These are phyloP conservation scores for Spilosoma lubricipeda DNA, from an alignment of 2,888 invertebrate genomes.

Conservation along the genomic window DNA sequence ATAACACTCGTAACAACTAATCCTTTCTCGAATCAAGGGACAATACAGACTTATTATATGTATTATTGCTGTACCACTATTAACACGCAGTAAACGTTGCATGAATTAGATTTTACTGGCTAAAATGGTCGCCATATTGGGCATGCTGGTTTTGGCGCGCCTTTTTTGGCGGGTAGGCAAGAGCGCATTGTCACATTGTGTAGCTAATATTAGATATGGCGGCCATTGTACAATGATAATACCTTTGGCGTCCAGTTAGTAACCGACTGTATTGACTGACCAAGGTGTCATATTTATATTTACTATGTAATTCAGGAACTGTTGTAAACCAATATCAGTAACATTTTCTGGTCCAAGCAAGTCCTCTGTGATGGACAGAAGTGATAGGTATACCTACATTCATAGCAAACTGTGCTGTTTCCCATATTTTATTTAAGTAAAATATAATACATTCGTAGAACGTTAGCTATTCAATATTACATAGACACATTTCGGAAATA, in stretches of 20 bases:
- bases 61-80: conserved; percentile 40
- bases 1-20: too few relatives aligned
- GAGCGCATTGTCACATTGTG: conserved; percentile 64
- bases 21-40: conserved; percentile 30
- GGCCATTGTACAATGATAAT: conserved; percentile 47
- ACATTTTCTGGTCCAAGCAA: too few relatives aligned
- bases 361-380: too few relatives aligned
- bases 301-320: too few relatives aligned
- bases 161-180: conserved; percentile 39
- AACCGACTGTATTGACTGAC: conserved; percentile 31
- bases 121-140: conserved; percentile 51
- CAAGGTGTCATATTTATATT: conserved; percentile 16
- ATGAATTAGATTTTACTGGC: conserved; percentile 55
- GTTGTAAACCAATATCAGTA: too few relatives aligned
- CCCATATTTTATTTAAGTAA: not conserved
- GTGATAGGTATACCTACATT: not conserved
- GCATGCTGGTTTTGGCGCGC: conserved; percentile 47
- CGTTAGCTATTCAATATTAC: not conserved
- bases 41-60: conserved; percentile 42
- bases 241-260: conserved; percentile 41
- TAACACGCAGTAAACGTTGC: conserved; percentile 50
- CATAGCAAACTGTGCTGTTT: not conserved
- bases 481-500: not conserved
- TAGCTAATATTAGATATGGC: conserved; percentile 65
- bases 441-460: not conserved